These are phyloP conservation scores for Agrilus mali DNA, from an alignment of 2,888 invertebrate genomes.

Conservation along the genomic window DNA sequence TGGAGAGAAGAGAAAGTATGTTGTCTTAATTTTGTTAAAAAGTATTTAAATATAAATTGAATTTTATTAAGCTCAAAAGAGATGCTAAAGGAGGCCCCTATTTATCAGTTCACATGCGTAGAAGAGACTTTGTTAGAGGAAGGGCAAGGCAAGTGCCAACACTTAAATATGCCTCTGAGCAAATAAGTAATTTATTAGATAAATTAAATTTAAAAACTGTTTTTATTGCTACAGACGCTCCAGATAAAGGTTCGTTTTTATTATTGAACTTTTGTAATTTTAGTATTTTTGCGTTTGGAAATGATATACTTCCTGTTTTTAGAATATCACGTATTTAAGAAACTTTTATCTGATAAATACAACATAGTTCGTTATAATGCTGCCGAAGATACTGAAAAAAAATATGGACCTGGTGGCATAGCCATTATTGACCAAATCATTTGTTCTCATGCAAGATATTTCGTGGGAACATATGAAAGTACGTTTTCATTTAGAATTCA, in stretches of 20 bases:
- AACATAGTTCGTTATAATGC: conserved; percentile 35
- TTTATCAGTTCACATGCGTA: conserved; percentile 72
- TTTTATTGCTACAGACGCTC: conserved; percentile 80
- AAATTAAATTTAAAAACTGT: conserved; percentile 46
- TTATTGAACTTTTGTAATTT: neutral
- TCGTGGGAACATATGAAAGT: conserved; percentile 87
- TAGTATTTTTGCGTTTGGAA: conserved; percentile 1
- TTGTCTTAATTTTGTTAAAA: neutral
- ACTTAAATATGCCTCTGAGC: conserved; percentile 60
- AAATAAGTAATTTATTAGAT: conserved; percentile 50
- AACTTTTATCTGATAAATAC: conserved; percentile 29
- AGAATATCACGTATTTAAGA: conserved; percentile 40
- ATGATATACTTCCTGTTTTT: conserved; percentile 9
- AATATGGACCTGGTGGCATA: conserved; percentile 68
- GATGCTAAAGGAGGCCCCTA: conserved; percentile 56
- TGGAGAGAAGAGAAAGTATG: conserved; percentile 49
- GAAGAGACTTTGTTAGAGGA: conserved; percentile 75
- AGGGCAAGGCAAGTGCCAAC: conserved; percentile 65
- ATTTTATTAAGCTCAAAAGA: conserved; percentile 31
- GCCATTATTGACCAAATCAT: conserved; percentile 95
- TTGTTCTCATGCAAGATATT: conserved; percentile 75
- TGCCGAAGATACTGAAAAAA: conserved; percentile 33
- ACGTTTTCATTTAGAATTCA: conserved; percentile 95
- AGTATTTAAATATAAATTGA: conserved; percentile 2
- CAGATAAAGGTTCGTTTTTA: conserved; percentile 35